Percentiles rank a stretch among this genome's conserved stretches.
Conservation (phyloP, 2,113 vertebrate species). For the Anoura caudifer region DNA sequence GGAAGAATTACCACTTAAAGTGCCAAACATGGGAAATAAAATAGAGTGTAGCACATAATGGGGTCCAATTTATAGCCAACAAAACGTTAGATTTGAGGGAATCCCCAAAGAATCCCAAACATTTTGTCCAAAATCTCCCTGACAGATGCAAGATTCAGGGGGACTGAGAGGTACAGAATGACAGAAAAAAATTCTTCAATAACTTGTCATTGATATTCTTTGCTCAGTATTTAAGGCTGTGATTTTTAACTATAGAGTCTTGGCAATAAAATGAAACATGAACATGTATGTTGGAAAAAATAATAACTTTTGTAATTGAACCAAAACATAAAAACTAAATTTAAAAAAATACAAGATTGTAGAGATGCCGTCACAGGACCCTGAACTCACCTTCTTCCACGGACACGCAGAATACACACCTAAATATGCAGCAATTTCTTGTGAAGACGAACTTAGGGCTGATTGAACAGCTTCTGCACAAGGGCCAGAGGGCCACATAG, state of each 20-base stretch:
- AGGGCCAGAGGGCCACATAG: neutral
- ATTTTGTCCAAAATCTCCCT: slow-evolving; percentile 25
- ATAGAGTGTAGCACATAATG: slow-evolving; percentile 53
- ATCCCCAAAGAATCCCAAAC: slow-evolving; percentile 41
- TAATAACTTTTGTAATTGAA: neutral
- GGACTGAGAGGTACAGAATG: neutral
- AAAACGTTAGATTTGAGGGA: slow-evolving; percentile 53
- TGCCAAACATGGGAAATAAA: slow-evolving; percentile 52
- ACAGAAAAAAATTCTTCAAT: neutral
- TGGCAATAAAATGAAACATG: neutral
- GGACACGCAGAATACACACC: neutral
- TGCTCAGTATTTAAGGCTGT: neutral
- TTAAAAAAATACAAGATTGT: neutral
- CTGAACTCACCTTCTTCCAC: neutral
- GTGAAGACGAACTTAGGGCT: neutral
- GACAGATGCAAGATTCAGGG: slow-evolving; percentile 20
- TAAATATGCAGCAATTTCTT: neutral
- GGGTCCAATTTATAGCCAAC: slow-evolving; percentile 46
- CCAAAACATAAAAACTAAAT: neutral
- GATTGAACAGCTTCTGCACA: neutral
- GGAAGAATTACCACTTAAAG: slow-evolving; percentile 47
- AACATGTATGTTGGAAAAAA: neutral
- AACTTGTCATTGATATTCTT: neutral
- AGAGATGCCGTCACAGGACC: neutral
- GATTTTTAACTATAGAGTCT: neutral